A percentile compares a stretch with the other conserved stretches of the same genome.
Evolutionary conservation across 2,113 vertebrate species (phyloP).

Genomic region (Callopanchax toddi): DNA sequence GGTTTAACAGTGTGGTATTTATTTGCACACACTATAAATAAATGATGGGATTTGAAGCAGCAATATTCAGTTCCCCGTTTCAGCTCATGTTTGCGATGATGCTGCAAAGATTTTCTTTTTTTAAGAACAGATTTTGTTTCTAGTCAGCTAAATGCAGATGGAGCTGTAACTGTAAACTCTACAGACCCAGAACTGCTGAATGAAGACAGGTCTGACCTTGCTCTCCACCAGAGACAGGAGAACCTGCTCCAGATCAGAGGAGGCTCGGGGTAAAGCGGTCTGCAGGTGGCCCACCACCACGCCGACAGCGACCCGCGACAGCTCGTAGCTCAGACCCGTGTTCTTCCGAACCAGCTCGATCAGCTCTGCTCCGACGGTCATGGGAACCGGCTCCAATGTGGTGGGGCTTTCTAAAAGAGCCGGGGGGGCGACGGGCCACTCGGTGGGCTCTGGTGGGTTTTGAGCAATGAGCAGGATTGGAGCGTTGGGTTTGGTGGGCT

Average conservation of each 20-base stretch:
- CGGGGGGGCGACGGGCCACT: constrained; percentile 63
- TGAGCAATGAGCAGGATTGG: constrained; percentile 52
- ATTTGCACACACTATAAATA: not conserved
- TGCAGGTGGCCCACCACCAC: constrained; percentile 95
- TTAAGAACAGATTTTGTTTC: too few species aligned
- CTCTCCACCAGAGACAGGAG: constrained; percentile 92
- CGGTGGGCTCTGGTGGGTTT: constrained; percentile 50
- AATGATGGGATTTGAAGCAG: not conserved
- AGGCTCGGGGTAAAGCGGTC: constrained; percentile 82
- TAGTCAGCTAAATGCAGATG: constrained; percentile 34
- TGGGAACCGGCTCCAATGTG: constrained; percentile 73
- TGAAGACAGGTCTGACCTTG: constrained; percentile 84
- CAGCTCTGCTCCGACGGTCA: constrained; percentile 90
- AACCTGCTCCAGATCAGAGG: constrained; percentile 89
- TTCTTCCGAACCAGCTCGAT: constrained; percentile 96
- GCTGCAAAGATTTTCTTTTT: not conserved
- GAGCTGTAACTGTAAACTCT: constrained; percentile 36
- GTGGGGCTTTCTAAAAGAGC: constrained; percentile 67
- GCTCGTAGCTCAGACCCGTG: constrained; percentile 92
- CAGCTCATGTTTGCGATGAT: not conserved
- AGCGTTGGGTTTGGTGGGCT: not conserved
- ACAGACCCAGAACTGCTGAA: constrained; percentile 5
- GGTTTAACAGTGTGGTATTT: not conserved
- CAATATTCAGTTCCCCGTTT: not conserved
- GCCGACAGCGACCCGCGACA: constrained; percentile 93